These are phyloP conservation scores for Neosilurus mollespiculum DNA, from an alignment of 2,797 vertebrate genomes.

Conservation along the genomic window DNA sequence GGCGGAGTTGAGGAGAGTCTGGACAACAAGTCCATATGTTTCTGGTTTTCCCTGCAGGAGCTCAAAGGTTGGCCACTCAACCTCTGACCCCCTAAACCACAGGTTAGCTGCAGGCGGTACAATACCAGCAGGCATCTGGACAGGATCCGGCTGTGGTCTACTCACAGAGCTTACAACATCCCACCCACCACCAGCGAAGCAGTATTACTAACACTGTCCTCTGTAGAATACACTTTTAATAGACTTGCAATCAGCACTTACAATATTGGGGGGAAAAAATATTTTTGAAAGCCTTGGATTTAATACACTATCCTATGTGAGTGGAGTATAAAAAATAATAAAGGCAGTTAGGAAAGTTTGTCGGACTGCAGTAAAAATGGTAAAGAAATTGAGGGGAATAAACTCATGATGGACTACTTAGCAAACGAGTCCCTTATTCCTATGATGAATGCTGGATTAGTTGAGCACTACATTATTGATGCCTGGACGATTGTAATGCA, in stretches of 20 bases:
- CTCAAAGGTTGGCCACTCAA: constrained; percentile 21
- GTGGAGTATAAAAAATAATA: constrained; percentile 44
- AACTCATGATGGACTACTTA: constrained; percentile 38
- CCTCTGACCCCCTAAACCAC: constrained; percentile 41
- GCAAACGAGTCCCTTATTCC: constrained; percentile 51
- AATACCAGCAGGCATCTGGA: constrained; percentile 22
- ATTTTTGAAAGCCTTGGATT: constrained; percentile 42
- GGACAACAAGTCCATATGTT: constrained; percentile 43
- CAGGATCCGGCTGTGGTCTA: constrained; percentile 1
- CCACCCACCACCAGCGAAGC: neutral
- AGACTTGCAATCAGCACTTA: constrained; percentile 35
- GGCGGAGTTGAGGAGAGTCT: too few species aligned
- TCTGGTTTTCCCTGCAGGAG: constrained; percentile 45
- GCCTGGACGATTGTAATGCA: constrained; percentile 48
- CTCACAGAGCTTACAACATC: constrained; percentile 10
- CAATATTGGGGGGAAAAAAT: constrained; percentile 18
- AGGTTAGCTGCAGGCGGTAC: constrained; percentile 37
- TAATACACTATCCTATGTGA: constrained; percentile 38
- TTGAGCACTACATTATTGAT: constrained; percentile 57
- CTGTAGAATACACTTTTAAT: constrained; percentile 42
- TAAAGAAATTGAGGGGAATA: constrained; percentile 6
- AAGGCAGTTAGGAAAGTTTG: constrained; percentile 30
- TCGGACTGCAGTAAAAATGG: constrained; percentile 34
- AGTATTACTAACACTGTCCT: constrained; percentile 23
- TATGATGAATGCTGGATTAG: constrained; percentile 55